Conservation (phyloP, 2,888 invertebrate genomes). For the Clistopyga incitator region DNA sequence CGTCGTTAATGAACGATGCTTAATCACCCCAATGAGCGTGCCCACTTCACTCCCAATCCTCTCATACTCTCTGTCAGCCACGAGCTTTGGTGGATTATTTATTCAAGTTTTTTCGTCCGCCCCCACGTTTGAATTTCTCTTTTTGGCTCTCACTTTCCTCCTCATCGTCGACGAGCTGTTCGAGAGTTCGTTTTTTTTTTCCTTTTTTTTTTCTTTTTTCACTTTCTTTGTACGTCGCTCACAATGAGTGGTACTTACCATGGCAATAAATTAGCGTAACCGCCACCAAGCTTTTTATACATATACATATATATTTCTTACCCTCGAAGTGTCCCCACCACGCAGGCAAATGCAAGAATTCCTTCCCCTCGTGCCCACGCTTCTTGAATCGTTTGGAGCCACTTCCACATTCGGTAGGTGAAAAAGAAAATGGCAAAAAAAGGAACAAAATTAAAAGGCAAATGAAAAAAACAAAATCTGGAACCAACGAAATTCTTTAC, state of each 20-base stretch:
- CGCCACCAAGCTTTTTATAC: slow-evolving; percentile 26
- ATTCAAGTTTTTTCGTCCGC: slow-evolving; percentile 18
- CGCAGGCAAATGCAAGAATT: slow-evolving; percentile 47
- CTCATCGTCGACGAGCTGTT: slow-evolving; percentile 28
- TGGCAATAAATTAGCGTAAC: slow-evolving; percentile 44
- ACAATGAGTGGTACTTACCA: slow-evolving; percentile 39
- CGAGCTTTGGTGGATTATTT: slow-evolving; percentile 23
- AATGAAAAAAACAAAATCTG: not conserved
- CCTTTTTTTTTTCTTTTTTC: no score
- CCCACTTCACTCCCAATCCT: not conserved
- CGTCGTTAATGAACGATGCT: slow-evolving; percentile 57
- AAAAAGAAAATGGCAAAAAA: slow-evolving; percentile 8
- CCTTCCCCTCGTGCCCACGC: slow-evolving; percentile 21
- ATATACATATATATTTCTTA: slow-evolving; percentile 32
- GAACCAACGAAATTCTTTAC: not conserved
- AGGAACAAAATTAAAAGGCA: slow-evolving; percentile 12
- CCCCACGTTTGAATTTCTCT: slow-evolving; percentile 26
- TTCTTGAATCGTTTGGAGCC: slow-evolving; percentile 34
- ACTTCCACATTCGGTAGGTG: slow-evolving; percentile 36
- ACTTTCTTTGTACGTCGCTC: slow-evolving; percentile 19
- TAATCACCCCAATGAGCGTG: slow-evolving; percentile 44
- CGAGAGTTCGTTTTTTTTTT: slow-evolving; percentile 23
- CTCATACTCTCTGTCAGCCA: slow-evolving; percentile 9
- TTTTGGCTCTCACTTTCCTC: not conserved
- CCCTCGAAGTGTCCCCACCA: slow-evolving; percentile 24